These are phyloP conservation scores for Rhyacichthys aspro DNA, from an alignment of 2,797 vertebrate genomes.

Conservation along the genomic window DNA sequence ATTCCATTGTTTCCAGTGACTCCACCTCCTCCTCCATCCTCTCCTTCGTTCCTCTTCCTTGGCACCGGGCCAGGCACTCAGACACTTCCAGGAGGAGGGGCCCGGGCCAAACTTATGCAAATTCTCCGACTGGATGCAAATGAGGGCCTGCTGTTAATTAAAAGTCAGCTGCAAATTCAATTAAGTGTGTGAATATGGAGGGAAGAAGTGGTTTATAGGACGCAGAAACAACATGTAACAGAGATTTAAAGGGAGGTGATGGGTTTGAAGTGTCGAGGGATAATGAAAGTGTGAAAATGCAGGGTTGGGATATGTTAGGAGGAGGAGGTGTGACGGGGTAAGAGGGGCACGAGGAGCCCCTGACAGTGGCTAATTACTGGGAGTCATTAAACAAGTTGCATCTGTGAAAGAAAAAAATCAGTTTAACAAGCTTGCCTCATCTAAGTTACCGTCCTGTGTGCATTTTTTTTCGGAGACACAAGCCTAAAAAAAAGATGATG, in stretches of 20 bases:
- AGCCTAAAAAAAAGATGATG: too few species aligned
- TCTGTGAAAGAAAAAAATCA: slow-evolving; percentile 15
- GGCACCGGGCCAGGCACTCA: slow-evolving; percentile 74
- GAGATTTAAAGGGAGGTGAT: neutral
- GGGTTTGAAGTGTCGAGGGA: slow-evolving; percentile 17
- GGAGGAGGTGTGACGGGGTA: slow-evolving; percentile 12
- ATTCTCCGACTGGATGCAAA: slow-evolving; percentile 67
- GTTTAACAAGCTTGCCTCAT: neutral
- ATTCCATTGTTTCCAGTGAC: slow-evolving; percentile 46
- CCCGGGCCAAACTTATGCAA: slow-evolving; percentile 58
- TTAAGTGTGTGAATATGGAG: slow-evolving; percentile 57
- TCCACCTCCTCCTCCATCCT: slow-evolving; percentile 44
- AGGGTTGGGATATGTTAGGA: too few species aligned
- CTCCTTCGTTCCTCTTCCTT: slow-evolving; percentile 32
- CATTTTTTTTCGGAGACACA: too few species aligned
- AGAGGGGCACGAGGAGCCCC: slow-evolving; percentile 36
- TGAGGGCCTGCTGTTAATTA: slow-evolving; percentile 71
- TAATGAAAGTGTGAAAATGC: slow-evolving; percentile 6
- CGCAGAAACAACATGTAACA: slow-evolving; percentile 29
- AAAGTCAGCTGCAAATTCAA: slow-evolving; percentile 76
- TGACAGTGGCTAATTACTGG: slow-evolving; percentile 76
- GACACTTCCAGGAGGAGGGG: slow-evolving; percentile 55
- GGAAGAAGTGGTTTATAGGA: slow-evolving; percentile 25
- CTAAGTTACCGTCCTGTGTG: neutral
- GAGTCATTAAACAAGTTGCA: slow-evolving; percentile 79